These are phyloP conservation scores for Lottia gigantea DNA, from an alignment of 2,888 invertebrate species.

Conservation along the genomic window DNA sequence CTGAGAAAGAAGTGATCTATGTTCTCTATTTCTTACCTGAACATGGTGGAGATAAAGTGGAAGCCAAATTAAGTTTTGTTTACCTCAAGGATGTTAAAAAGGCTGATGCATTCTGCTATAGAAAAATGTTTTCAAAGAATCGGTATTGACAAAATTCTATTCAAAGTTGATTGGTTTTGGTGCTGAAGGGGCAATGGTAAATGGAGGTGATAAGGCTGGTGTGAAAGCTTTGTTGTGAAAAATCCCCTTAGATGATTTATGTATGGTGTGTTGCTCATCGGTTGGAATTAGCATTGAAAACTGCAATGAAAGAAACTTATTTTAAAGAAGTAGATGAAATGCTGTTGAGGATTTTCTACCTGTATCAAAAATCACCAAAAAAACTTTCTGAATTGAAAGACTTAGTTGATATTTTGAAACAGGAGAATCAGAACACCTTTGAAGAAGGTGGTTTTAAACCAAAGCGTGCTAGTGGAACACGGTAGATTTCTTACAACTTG, in stretches of 20 bases:
- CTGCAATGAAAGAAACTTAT: conserved; percentile 9
- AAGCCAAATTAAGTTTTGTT: conserved; percentile 1
- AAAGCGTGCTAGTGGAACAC: conserved; percentile 16
- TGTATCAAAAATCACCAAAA: conserved; percentile 19
- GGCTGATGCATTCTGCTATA: too few relatives aligned
- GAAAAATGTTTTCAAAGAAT: too few relatives aligned
- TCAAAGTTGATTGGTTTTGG: not conserved
- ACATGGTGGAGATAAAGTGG: not conserved
- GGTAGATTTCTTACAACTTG: conserved; percentile 16
- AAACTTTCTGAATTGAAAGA: conserved; percentile 12
- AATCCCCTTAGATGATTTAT: conserved; percentile 17
- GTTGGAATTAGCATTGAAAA: conserved; percentile 15
- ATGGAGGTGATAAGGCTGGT: not conserved
- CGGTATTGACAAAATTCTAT: too few relatives aligned
- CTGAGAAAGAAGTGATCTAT: not conserved
- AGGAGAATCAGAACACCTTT: not conserved
- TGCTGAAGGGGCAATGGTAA: not conserved
- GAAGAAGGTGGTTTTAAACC: not conserved
- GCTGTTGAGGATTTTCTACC: conserved; percentile 1
- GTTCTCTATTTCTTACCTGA: not conserved
- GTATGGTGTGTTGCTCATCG: conserved; percentile 18
- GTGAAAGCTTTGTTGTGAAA: not conserved
- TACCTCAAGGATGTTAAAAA: not conserved
- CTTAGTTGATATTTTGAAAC: not conserved
- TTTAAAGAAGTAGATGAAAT: conserved; percentile 18